These are phyloP conservation scores for Sebastes kiyomatsui DNA, from an alignment of 2,797 vertebrate genomes.

Conservation along the genomic window DNA sequence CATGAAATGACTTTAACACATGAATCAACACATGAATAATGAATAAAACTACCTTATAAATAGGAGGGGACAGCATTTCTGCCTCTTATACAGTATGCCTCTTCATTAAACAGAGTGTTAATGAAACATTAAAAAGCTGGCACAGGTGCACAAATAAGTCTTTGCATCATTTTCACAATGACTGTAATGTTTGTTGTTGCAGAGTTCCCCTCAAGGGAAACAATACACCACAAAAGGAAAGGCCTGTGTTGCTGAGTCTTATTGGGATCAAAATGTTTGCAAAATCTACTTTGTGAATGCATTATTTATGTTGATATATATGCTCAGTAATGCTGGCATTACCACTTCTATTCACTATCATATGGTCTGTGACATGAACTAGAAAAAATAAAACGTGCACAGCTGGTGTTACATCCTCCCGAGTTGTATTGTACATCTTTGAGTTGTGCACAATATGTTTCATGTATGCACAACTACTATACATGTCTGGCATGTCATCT, in stretches of 20 bases:
- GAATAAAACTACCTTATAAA: slow-evolving; percentile 59
- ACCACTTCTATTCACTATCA: not conserved
- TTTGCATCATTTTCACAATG: slow-evolving; percentile 11
- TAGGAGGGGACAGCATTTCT: slow-evolving; percentile 17
- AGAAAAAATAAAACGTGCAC: not conserved
- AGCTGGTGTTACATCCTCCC: slow-evolving; percentile 33
- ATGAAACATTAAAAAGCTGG: slow-evolving; percentile 58
- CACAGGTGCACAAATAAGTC: slow-evolving; percentile 17
- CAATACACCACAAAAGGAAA: not conserved
- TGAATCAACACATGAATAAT: slow-evolving; percentile 72
- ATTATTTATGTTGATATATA: not conserved
- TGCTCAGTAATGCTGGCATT: not conserved
- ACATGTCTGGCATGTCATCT: slow-evolving; percentile 31
- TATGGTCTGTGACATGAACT: not conserved
- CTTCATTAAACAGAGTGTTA: slow-evolving; percentile 51
- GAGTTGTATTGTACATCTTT: not conserved
- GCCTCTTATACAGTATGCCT: slow-evolving; percentile 61
- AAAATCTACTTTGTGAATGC: not conserved
- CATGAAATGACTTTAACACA: slow-evolving; percentile 65
- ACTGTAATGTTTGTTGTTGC: slow-evolving; percentile 8
- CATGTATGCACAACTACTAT: not conserved
- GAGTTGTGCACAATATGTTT: slow-evolving; percentile 23
- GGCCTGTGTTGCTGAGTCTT: not conserved
- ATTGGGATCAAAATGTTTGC: not conserved
- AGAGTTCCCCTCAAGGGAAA: not conserved